A percentile compares a stretch with the other conserved stretches of the same genome.
Conservation (phyloP, 1,140 invertebrate species). For the Brachionus rubens region DNA sequence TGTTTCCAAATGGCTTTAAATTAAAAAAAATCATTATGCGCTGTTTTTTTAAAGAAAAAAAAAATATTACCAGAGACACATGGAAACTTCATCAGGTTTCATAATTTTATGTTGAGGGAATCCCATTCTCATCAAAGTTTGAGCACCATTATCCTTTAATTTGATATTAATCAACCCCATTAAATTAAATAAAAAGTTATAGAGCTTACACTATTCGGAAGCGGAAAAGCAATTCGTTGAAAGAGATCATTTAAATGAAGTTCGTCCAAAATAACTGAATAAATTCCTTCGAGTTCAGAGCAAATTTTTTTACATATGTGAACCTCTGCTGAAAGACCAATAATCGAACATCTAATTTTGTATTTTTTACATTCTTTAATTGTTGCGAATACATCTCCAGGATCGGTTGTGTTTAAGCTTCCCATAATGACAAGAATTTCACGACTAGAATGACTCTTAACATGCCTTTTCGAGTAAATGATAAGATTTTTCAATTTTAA, state of each 20-base stretch:
- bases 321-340: constrained; percentile 90
- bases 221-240: constrained; percentile 74
- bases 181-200: neutral
- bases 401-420: constrained; percentile 92
- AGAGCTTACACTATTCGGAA: constrained; percentile 61
- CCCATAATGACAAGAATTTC: constrained; percentile 82
- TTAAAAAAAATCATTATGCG: neutral
- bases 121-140: constrained; percentile 51
- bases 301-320: constrained; percentile 79
- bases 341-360: constrained; percentile 81
- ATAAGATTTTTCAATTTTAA: neutral
- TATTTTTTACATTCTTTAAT: constrained; percentile 69
- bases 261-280: constrained; percentile 85
- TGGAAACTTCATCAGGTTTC: constrained; percentile 58
- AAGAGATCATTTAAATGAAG: constrained; percentile 76
- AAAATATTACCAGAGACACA: constrained; percentile 73
- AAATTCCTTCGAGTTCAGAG: constrained; percentile 75
- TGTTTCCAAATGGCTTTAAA: constrained; percentile 59
- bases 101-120: constrained; percentile 62
- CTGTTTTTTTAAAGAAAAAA: neutral
- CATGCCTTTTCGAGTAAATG: constrained; percentile 63
- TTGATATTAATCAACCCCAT: neutral
- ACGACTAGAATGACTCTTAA: constrained; percentile 86
- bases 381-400: constrained; percentile 81
- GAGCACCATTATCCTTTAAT: constrained; percentile 16